phyloP scores from a whole-genome alignment of 2,888 invertebrate genomes.

The Harpagoxenus sublaevis region DNA sequence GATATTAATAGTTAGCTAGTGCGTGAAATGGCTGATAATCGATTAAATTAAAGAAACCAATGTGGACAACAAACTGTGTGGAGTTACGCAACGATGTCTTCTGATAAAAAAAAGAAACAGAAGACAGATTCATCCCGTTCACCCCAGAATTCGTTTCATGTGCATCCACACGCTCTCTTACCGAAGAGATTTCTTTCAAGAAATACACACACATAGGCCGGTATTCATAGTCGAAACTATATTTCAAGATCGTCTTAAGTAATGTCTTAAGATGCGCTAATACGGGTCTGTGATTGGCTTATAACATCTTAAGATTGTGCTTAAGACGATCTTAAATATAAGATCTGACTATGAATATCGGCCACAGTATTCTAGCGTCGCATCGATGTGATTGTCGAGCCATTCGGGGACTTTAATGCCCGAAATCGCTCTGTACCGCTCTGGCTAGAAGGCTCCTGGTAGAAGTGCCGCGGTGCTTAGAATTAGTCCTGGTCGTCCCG shows the following conservation, averaged over 20 bases:
- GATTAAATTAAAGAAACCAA: not conserved
- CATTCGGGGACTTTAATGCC: conserved; percentile 4
- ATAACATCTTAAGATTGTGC: no score
- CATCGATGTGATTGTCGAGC: conserved; percentile 7
- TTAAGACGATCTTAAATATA: no score
- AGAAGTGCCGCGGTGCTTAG: not conserved
- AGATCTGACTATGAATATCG: no score
- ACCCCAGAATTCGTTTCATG: not conserved
- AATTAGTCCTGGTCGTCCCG: conserved; percentile 15
- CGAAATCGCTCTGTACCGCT: not conserved
- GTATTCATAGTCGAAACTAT: no score
- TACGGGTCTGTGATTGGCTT: no score
- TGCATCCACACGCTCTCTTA: not conserved
- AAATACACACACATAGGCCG: conserved; percentile 9
- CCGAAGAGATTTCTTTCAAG: conserved; percentile 24
- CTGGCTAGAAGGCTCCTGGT: not conserved
- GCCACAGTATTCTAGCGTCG: not conserved
- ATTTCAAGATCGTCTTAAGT: no score
- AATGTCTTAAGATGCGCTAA: no score
- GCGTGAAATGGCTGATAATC: not conserved
- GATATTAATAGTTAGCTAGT: not conserved
- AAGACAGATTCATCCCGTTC: not conserved
- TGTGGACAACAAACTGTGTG: not conserved
- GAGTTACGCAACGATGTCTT: not conserved
- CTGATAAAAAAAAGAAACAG: not conserved